Conservation (phyloP, 2,113 vertebrate genomes). For the Psittacula cyanocephala region DNA sequence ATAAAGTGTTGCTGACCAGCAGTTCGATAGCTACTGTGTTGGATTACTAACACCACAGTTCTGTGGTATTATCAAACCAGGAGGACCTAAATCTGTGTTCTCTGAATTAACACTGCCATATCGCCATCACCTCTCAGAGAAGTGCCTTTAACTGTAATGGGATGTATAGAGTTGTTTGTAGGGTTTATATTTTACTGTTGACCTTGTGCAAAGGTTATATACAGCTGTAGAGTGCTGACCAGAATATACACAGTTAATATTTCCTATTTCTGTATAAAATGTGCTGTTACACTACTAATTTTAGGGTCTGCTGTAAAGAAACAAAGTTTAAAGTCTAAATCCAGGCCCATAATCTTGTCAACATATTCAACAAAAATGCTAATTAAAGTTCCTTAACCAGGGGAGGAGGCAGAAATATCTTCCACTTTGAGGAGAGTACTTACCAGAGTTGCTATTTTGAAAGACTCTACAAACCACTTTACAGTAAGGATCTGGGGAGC, state of each 20-base stretch:
- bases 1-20: accelerated
- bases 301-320: background rate
- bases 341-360: background rate
- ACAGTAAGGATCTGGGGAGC: background rate
- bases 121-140: background rate
- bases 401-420: background rate
- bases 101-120: background rate
- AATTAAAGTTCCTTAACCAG: background rate
- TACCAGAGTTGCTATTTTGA: background rate
- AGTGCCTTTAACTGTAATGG: background rate
- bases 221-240: background rate
- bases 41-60: background rate
- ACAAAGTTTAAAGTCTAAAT: background rate
- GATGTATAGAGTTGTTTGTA: background rate
- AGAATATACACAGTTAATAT: background rate
- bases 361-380: background rate
- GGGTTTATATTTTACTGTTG: background rate
- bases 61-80: background rate
- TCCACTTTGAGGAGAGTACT: background rate
- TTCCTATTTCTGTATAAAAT: background rate
- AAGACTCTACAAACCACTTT: background rate
- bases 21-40: background rate
- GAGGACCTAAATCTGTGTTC: background rate
- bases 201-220: background rate
- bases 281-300: background rate